Percentiles rank a stretch among this genome's conserved stretches.
Conservation (phyloP, 2,797 vertebrate genomes). For the Myotis planiceps region DNA sequence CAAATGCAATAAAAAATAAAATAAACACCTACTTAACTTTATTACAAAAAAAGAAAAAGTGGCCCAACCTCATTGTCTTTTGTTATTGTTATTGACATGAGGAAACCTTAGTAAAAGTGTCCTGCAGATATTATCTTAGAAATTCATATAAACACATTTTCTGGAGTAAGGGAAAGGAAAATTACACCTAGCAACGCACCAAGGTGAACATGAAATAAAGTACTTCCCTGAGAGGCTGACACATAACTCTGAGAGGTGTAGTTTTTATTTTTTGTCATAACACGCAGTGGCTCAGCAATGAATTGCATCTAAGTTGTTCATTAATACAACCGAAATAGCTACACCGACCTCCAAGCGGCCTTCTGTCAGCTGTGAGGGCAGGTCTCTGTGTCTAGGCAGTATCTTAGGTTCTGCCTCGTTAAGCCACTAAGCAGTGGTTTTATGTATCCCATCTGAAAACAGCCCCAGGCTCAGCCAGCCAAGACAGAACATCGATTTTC, state of each 20-base stretch:
- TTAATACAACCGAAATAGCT: conserved; percentile 17
- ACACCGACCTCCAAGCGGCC: conserved; percentile 6
- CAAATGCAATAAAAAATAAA: background rate
- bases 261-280: conserved; percentile 57
- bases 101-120: background rate
- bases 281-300: background rate
- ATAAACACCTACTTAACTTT: background rate
- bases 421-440: conserved; percentile 52
- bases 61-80: background rate
- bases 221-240: background rate
- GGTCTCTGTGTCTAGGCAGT: background rate
- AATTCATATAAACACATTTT: background rate
- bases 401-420: conserved; percentile 48
- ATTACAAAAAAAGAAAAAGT: background rate
- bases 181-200: background rate
- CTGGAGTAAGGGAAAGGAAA: background rate
- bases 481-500: background rate
- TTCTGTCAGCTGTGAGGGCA: conserved; percentile 22
- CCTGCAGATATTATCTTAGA: background rate
- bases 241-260: background rate
- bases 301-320: conserved; percentile 33
- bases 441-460: conserved; percentile 2
- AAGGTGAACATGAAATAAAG: background rate
- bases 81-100: background rate
- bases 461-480: background rate